These are phyloP conservation scores for Ctenodactylus gundi DNA, from an alignment of 2,113 vertebrate species.

Conservation along the genomic window DNA sequence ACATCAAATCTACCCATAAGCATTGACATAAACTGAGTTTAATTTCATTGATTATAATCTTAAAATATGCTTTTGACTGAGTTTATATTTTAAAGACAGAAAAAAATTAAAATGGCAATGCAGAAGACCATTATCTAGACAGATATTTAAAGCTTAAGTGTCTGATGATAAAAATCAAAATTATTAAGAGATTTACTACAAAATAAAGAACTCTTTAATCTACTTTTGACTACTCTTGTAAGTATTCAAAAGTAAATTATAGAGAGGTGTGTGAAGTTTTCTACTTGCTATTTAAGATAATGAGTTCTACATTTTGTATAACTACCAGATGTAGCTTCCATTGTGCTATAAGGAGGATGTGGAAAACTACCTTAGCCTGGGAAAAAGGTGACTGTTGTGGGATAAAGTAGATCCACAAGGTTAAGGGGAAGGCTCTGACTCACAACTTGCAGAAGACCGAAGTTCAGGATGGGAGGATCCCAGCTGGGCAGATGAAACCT, in stretches of 20 bases:
- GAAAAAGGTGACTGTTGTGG: not conserved
- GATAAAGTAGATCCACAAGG: not conserved
- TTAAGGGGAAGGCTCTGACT: too few relatives aligned
- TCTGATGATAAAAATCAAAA: not conserved
- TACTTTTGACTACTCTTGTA: not conserved
- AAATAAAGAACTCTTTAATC: not conserved
- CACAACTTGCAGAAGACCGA: too few relatives aligned
- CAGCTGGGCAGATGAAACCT: not conserved
- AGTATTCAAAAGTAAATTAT: not conserved
- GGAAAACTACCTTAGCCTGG: not conserved
- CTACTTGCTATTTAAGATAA: not conserved
- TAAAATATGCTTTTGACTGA: not conserved
- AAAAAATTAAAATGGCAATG: not conserved
- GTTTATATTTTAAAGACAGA: slow-evolving; percentile 25
- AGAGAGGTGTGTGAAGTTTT: not conserved
- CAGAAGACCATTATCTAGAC: not conserved
- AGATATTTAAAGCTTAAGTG: not conserved
- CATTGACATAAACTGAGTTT: not conserved
- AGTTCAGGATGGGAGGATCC: not conserved
- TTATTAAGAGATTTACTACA: not conserved
- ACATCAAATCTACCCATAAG: not conserved
- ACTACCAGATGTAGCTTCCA: not conserved
- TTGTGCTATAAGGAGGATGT: not conserved
- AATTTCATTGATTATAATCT: not conserved
- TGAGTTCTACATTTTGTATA: not conserved